Conservation (phyloP, 2,888 invertebrate species). For the Quadroppia sp. region DNA sequence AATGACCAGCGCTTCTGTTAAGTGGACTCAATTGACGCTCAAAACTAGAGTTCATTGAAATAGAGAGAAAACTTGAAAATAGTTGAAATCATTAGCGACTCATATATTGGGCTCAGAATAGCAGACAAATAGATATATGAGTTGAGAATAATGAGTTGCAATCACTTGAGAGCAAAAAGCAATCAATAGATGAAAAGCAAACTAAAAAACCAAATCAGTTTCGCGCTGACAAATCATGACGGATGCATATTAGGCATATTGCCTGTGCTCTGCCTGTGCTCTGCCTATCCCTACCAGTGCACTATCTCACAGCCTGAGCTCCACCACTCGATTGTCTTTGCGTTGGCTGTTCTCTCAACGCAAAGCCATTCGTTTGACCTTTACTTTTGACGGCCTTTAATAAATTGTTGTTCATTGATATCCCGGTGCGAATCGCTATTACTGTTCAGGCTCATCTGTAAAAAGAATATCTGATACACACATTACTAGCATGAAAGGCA, state of each 20-base stretch:
- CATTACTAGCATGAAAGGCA: background rate
- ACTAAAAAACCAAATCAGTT: background rate
- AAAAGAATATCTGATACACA: slow-evolving; percentile 29
- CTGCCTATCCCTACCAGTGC: too few relatives aligned
- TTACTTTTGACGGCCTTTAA: slow-evolving; percentile 26
- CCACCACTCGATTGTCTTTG: background rate
- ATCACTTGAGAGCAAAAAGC: background rate
- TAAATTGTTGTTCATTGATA: slow-evolving; percentile 32
- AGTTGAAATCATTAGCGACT: slow-evolving; percentile 26
- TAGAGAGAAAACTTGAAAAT: background rate
- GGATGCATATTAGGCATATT: slow-evolving; percentile 29
- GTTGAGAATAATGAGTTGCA: slow-evolving; percentile 32
- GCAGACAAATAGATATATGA: slow-evolving; percentile 29
- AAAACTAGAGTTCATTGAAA: background rate
- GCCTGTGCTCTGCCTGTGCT: background rate
- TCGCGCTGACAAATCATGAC: slow-evolving; percentile 34
- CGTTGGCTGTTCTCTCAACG: background rate
- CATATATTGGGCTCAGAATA: slow-evolving; percentile 23
- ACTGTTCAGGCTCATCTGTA: background rate
- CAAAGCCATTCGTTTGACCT: slow-evolving; percentile 20
- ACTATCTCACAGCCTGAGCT: background rate
- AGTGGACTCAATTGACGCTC: slow-evolving; percentile 16
- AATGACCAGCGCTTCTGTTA: slow-evolving; percentile 12
- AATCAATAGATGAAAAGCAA: slow-evolving; percentile 26
- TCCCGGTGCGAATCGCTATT: slow-evolving; percentile 32